phyloP scores from a whole-genome alignment of 2,113 vertebrate species.

The Coturnix japonica region DNA sequence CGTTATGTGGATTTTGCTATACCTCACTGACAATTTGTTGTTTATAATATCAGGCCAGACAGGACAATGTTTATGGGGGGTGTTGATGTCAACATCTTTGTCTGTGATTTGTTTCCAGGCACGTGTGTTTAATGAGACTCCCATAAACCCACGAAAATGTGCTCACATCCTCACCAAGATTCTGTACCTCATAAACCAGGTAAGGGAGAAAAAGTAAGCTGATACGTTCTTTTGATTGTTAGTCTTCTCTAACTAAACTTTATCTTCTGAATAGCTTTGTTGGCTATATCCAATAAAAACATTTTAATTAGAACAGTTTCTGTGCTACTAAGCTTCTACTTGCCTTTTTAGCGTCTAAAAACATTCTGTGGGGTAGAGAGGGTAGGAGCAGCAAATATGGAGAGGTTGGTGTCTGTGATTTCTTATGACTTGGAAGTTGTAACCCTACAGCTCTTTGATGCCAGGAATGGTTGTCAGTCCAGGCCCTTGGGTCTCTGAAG shows the following conservation, averaged over 20 bases:
- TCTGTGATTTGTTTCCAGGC: constrained; percentile 73
- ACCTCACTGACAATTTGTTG: not conserved
- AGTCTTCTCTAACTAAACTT: not conserved
- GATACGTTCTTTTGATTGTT: not conserved
- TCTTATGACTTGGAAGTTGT: not conserved
- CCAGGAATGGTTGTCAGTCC: not conserved
- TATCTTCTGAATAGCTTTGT: not conserved
- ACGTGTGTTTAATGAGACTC: constrained; percentile 85
- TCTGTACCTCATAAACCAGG: constrained; percentile 98
- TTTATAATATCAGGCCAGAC: not conserved
- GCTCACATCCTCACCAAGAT: constrained; percentile 98
- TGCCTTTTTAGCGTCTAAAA: not conserved
- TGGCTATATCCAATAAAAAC: too few species aligned
- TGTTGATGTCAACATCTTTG: not conserved
- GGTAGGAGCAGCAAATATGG: not conserved
- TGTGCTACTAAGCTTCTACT: not conserved
- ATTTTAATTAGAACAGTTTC: too few species aligned
- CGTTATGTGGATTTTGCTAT: not conserved
- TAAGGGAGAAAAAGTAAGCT: constrained; percentile 52
- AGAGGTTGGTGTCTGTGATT: not conserved
- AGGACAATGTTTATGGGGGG: not conserved
- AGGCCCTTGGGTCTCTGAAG: not conserved
- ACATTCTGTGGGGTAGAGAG: not conserved
- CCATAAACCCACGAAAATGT: constrained; percentile 93
- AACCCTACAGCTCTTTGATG: not conserved